Conservation (phyloP, 2,113 vertebrate species). For the Lasiurus cinereus region DNA sequence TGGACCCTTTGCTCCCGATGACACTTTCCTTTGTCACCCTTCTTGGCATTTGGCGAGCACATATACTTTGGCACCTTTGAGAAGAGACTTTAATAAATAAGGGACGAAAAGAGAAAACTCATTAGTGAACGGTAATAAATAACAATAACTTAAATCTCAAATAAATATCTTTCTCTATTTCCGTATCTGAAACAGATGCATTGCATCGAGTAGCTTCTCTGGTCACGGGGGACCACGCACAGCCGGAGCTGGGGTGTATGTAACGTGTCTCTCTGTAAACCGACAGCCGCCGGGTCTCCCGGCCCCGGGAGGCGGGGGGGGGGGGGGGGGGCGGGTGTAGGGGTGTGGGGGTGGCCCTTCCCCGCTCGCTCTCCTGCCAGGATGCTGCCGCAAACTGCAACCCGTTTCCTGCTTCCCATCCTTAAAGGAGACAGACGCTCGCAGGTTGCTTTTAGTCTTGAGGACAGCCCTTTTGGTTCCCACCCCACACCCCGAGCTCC, state of each 20-base stretch:
- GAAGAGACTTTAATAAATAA: conserved; percentile 95
- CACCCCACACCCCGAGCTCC: conserved; percentile 48
- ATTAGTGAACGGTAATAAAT: conserved; percentile 98
- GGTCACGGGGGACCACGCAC: conserved; percentile 89
- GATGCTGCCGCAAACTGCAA: conserved; percentile 87
- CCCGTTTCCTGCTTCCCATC: conserved; percentile 76
- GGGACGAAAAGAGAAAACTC: conserved; percentile 91
- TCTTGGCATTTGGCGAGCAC: conserved; percentile 86
- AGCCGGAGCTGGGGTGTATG: conserved; percentile 86
- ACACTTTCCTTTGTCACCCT: conserved; percentile 82
- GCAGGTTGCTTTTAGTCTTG: conserved; percentile 63
- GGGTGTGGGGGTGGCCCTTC: conserved; percentile 21
- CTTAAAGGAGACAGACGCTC: conserved; percentile 57
- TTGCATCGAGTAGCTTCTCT: conserved; percentile 91
- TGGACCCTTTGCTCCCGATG: conserved; percentile 87
- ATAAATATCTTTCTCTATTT: conserved; percentile 97
- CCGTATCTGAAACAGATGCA: conserved; percentile 93
- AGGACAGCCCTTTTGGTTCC: conserved; percentile 71
- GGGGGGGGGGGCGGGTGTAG: conserved; percentile 61
- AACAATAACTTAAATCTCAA: conserved; percentile 99
- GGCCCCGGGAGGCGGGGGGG: conserved; percentile 50
- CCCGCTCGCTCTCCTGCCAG: conserved; percentile 77
- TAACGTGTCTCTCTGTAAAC: conserved; percentile 90
- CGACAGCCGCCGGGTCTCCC: conserved; percentile 69
- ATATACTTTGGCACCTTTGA: conserved; percentile 94